phyloP scores from a whole-genome alignment of 2,113 vertebrate genomes.

The Bubalus kerabau region DNA sequence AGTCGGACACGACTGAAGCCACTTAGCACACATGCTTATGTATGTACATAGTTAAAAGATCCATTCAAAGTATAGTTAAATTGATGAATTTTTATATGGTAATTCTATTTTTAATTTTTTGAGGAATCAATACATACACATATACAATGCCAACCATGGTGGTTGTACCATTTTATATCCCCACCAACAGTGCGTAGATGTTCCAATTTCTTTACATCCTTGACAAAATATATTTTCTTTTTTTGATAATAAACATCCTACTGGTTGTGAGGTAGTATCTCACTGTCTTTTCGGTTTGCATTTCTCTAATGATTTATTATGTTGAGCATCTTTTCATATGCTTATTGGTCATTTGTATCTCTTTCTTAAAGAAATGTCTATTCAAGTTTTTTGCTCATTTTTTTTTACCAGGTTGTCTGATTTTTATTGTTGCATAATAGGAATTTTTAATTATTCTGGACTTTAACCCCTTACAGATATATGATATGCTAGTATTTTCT shows the following conservation, averaged over 20 bases:
- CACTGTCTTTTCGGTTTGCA: neutral
- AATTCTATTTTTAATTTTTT: neutral
- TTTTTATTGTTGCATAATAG: neutral
- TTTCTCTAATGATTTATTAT: neutral
- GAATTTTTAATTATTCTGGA: neutral
- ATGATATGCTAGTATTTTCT: neutral
- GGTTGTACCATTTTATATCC: neutral
- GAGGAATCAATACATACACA: neutral
- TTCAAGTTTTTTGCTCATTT: neutral
- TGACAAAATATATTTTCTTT: neutral
- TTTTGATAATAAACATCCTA: neutral
- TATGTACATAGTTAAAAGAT: neutral
- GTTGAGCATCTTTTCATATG: neutral
- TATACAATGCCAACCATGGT: neutral
- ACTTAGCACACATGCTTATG: neutral
- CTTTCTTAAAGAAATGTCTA: neutral
- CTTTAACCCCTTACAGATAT: neutral
- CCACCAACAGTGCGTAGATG: neutral
- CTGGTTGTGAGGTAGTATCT: neutral
- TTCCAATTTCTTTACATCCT: neutral
- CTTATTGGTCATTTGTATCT: neutral
- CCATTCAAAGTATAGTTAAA: neutral
- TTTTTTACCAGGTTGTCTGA: neutral
- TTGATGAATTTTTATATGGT: neutral
- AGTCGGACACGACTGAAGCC: neutral